Evolutionary conservation across 1,140 invertebrate genomes (phyloP), one percentile per base, ranked within the genome.

Genomic region (Hycleus phaleratus): DNA sequence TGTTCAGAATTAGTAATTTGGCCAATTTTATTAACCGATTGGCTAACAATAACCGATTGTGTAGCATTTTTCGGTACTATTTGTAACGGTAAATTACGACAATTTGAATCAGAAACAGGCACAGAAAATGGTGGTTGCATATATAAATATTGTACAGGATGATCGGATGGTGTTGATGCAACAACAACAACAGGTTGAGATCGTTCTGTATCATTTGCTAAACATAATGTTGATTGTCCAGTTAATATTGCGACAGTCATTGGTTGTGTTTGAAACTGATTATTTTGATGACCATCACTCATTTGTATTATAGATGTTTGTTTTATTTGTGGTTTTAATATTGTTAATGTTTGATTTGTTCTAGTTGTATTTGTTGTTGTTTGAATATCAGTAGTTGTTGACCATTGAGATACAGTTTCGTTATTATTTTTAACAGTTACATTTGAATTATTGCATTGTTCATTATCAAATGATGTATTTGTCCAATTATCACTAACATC

Each of bases 21-120:
- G 0, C 32, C 32, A 32, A 53, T 55, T 71, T 71, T 68, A 59
- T 62, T 70, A 67, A 73, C 64, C 65, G 68, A 70, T 59, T 78
- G 77, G 26, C 73, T 77, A 7, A 78, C 77, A 40, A 78, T 78
- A 38, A 78, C 77, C 25, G 76, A 75, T 54, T 73, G 77, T 68
- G 74, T 52, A 52, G 67, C 46, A 60, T 71, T 56, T 52, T 71
- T 65, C 18, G 70, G 56, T 42, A 66, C 50, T 10, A 68, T 40
- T 45, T 68, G 68, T 25, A 68, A 43, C 46, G 67, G 65, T 39
- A 69, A 53, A 48, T 61, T 64, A 47, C 62, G 64, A 42, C 62
- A 60, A 55, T 59, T 65, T 38, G 61, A 49, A 54, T 68, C 57
- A 38, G 66, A 61, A 26, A 63, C 59, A 38, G 63, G 57, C 43